Base-by-base conservation (phyloP, 2,888 invertebrate genomes). In the Luperina testacea region DNA sequence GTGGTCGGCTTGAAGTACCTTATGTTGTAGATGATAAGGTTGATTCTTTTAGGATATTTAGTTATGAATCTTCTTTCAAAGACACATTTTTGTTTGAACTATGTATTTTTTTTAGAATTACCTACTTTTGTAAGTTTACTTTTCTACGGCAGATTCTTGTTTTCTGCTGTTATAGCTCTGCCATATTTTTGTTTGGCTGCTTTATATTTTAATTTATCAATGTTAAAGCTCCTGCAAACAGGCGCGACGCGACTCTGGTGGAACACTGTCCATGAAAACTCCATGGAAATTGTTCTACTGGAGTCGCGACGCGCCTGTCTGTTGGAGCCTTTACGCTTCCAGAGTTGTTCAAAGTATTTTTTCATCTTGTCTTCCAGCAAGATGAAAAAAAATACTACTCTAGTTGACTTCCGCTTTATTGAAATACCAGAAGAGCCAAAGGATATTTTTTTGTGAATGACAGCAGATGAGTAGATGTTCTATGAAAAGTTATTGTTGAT, bases 331-430 rank as follows among this genome's bases (percentile, higher is more conserved):
- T 67, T n/a, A 4, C n/a, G 67, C n/a, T 67, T n/a, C n/a, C 42
- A 24, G 9, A n/a, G 8, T 0, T 2, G 5, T n/a, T 2, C 7
- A 1, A 38, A 38, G 7, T 65, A 24, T 13, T 3, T 65, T 24
- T 65, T 24, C 24, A 65, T 42, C 65, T 24, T 38, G 24, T 65
- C 15, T 67, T n/a, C 42, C 5, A 67, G 42, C 42, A 67, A n/a
- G 17, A 17, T 4, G 17, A 45, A n/a, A 48, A n/a, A 48, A n/a
- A 45, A 68, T 9, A 27, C 85, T 90, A 92, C 92, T 93, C 90
- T 81, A 89, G 87, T 88, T 85, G 84, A 88, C 93, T 94, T 95
- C 95, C 95, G 94, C 84, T 92, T 91, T 84, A 92, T 94, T 95
- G 91, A 92, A 85, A 84, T 89, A 81, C 89, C 92, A 95, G 95